Conservation (phyloP, 92 coral and sea anemone species). For the Umimayanthus chanpuru region DNA sequence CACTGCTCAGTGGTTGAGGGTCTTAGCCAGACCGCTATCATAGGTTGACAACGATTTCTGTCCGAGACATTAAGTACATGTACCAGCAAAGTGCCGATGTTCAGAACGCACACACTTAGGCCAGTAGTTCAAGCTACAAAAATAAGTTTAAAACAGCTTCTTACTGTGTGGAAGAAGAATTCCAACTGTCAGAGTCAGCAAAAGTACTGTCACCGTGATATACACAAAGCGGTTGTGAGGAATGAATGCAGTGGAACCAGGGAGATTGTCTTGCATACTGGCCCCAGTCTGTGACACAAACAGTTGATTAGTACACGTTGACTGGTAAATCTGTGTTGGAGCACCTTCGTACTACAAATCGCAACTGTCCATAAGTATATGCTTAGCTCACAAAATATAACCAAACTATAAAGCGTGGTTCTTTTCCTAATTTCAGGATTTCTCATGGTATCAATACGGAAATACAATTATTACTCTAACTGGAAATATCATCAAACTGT, state of each 20-base stretch:
- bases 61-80: no score
- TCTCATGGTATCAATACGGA: no score
- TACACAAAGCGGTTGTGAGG: conserved; percentile 85
- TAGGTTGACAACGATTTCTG: no score
- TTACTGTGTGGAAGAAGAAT: conserved; percentile 93
- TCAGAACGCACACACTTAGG: neutral
- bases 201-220: conserved; percentile 69
- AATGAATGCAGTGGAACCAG: conserved; percentile 82
- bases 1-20: no score
- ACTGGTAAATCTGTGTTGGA: no score
- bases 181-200: conserved; percentile 74
- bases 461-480: conserved; percentile 56
- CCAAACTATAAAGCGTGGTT: no score
- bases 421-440: no score
- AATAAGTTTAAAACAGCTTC: neutral
- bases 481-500: conserved; percentile 83
- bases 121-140: neutral
- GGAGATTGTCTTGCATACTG: conserved; percentile 74
- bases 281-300: conserved; percentile 49
- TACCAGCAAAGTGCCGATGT: neutral
- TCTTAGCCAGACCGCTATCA: no score
- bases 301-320: neutral
- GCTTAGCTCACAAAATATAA: no score
- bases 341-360: no score
- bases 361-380: no score